Conservation (phyloP, 2,888 invertebrate genomes). For the Epinotia demarniana region DNA sequence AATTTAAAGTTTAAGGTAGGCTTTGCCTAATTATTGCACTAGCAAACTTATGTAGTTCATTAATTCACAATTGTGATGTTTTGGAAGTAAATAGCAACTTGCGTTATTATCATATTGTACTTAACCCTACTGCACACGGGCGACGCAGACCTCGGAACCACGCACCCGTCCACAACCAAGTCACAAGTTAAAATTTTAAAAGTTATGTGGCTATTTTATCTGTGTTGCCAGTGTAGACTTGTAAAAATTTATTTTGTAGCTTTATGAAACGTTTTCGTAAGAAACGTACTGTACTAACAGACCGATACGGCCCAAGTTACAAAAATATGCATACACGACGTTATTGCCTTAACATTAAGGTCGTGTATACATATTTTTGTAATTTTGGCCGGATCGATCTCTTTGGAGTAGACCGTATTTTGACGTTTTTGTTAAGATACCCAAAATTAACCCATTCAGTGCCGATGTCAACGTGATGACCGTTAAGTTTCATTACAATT, state of each 20-base stretch:
- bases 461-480: not conserved
- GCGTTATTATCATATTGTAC: slow-evolving; percentile 45
- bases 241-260: too few species aligned
- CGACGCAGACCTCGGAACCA: slow-evolving; percentile 18
- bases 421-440: too few species aligned
- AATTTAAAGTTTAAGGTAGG: slow-evolving; percentile 75
- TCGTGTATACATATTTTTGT: too few species aligned
- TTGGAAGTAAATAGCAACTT: slow-evolving; percentile 63
- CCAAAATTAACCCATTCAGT: not conserved
- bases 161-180: not conserved
- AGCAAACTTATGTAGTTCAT: slow-evolving; percentile 76
- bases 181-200: not conserved
- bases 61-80: slow-evolving; percentile 72
- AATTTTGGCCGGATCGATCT: too few species aligned
- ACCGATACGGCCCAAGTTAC: too few species aligned
- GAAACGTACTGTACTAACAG: too few species aligned
- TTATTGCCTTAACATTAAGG: too few species aligned
- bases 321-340: too few species aligned
- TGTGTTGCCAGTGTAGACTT: too few species aligned
- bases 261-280: not conserved
- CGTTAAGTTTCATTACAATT: not conserved
- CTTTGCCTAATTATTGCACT: slow-evolving; percentile 84
- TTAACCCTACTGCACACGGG: slow-evolving; percentile 56
- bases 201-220: not conserved
- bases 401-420: too few species aligned